Percentiles rank a stretch among this genome's conserved stretches.
Conservation (phyloP, 2,888 invertebrate genomes). For the Drosophila gaucha region DNA sequence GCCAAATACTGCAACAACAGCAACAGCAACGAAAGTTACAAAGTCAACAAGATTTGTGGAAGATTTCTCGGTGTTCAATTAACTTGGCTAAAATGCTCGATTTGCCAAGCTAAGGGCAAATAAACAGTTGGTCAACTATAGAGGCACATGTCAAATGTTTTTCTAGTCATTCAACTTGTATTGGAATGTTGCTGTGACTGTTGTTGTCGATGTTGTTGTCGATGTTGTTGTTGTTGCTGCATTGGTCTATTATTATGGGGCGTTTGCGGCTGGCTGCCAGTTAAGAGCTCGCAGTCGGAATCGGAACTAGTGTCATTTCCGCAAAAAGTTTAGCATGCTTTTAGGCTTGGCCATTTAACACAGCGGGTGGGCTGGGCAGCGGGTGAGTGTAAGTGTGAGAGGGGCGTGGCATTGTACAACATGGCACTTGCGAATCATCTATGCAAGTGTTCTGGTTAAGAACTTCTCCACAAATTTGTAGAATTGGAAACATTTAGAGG, state of each 20-base stretch:
- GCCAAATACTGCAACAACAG: conserved; percentile 4
- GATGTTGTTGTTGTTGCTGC: conserved; percentile 19
- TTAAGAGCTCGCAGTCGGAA: conserved; percentile 52
- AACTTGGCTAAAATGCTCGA: conserved; percentile 30
- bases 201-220: conserved; percentile 22
- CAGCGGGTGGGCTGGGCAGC: conserved; percentile 14
- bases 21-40: conserved; percentile 2
- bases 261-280: conserved; percentile 30
- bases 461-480: not conserved
- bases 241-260: conserved; percentile 61
- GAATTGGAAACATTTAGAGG: not conserved
- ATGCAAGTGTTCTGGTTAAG: conserved; percentile 16
- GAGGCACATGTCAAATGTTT: conserved; percentile 28
- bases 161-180: conserved; percentile 23
- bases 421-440: conserved; percentile 24
- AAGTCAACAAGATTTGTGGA: conserved; percentile 17
- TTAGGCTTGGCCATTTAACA: conserved; percentile 68
- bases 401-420: conserved; percentile 4
- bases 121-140: conserved; percentile 42
- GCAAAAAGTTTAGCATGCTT: conserved; percentile 76
- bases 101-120: conserved; percentile 46
- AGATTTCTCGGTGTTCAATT: conserved; percentile 3
- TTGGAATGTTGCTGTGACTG: conserved; percentile 20
- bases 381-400: not conserved
- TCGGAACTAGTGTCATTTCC: conserved; percentile 78